Evolutionary conservation across 2,113 vertebrate genomes (phyloP), one percentile per base, ranked within the genome.

Genomic region (Callospermophilus lateralis): DNA sequence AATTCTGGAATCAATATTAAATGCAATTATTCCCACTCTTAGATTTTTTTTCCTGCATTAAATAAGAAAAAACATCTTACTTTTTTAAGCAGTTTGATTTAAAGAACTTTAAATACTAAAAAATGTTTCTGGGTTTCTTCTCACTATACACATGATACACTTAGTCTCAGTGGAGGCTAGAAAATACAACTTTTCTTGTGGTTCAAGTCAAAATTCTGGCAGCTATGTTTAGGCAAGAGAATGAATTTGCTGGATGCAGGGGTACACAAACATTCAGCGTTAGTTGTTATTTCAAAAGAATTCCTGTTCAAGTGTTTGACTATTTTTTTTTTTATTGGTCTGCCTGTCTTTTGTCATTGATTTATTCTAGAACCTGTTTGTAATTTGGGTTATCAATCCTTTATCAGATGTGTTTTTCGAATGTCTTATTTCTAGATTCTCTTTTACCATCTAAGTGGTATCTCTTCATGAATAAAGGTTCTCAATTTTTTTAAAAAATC

Each of bases 21-120:
- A 39, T 73, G 6, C 74, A 90, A 84, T 83, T 80, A 80, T 39
- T 96, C 76, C 65, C 92, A 77, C 19, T 4, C 8, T 58, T 89
- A 1, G 13, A 80, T 28, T n/a, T 65, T 79, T 65, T 79, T 30
- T 58, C 39, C 85, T 3, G 13, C 70, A 16, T 74, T 84, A 65
- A 32, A 51, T 93, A 55, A 84, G 24, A 81, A 2, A 68, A 84
- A 81, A 42, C 2, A 4, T 55, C 15, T 58, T 89, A 74, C 65
- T 61, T 32, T 84, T 80, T 80, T 86, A 45, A 89, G 53, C 30
- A 83, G 17, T 94, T 61, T 80, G n/a, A 87, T 42, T 93, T 90
- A 51, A 83, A 93, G 32, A 77, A 22, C 26, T 8, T n/a, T 85
- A 68, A 76, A 79, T 80, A n/a, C 9, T 7, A 22, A 45, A 45